These are phyloP conservation scores for Cyanistes caeruleus DNA, from an alignment of 2,113 vertebrate species.

Conservation along the genomic window DNA sequence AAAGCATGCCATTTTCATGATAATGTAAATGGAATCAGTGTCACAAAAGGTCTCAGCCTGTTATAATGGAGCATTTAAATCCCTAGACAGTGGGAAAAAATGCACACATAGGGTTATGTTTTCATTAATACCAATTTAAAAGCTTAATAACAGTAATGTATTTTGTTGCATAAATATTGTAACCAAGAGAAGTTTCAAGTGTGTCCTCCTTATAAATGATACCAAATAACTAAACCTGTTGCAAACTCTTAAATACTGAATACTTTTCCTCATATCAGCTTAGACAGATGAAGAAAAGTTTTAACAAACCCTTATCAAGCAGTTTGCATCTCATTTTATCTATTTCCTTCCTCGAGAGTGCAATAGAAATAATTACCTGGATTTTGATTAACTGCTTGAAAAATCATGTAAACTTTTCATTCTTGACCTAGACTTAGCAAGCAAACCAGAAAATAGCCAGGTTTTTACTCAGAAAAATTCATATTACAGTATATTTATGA, in stretches of 20 bases:
- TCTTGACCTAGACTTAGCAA: slow-evolving; percentile 36
- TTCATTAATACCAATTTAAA: slow-evolving; percentile 7
- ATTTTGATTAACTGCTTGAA: slow-evolving; percentile 51
- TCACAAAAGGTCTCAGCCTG: background rate
- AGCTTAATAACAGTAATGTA: background rate
- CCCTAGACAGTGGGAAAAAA: background rate
- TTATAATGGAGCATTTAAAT: background rate
- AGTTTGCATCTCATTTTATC: background rate
- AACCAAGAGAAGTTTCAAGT: background rate
- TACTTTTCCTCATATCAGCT: background rate
- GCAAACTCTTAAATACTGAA: background rate
- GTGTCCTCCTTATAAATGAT: background rate
- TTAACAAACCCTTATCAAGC: background rate
- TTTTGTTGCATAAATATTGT: background rate
- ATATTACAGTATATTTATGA: background rate
- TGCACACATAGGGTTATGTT: background rate
- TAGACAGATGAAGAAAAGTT: background rate
- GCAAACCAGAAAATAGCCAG: background rate
- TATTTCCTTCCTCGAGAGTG: slow-evolving; percentile 4
- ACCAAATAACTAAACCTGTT: background rate
- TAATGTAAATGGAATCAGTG: background rate
- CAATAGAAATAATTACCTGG: slow-evolving; percentile 29
- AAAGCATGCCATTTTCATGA: background rate
- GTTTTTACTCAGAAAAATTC: background rate
- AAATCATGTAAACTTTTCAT: slow-evolving; percentile 53